Percentiles rank a stretch among this genome's conserved stretches.
phyloP scores from a whole-genome alignment of 2,797 vertebrate species.

The Lerista edwardsae region DNA sequence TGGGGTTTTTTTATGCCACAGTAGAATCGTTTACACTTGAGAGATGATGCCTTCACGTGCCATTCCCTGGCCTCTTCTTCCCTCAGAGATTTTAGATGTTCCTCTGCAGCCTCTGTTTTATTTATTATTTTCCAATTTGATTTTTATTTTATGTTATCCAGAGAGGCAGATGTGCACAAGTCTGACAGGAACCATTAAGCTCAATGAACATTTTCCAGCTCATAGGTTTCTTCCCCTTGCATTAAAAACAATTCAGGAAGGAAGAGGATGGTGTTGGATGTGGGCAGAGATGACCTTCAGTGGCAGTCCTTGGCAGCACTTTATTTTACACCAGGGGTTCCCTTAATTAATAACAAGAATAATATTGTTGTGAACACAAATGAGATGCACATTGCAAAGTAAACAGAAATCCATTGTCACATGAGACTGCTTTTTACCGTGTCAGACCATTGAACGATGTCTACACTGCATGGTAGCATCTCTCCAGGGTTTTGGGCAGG shows the following conservation, averaged over 20 bases:
- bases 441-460: too few species aligned
- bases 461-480: too few species aligned
- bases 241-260: conserved; percentile 56
- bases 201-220: conserved; percentile 58
- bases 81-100: conserved; percentile 42
- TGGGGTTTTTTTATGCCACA: neutral
- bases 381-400: neutral
- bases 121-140: conserved; percentile 54
- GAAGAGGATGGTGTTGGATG: neutral
- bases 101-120: conserved; percentile 20
- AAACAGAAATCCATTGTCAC: neutral
- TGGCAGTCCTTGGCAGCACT: conserved; percentile 40
- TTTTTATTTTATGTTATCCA: conserved; percentile 53
- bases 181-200: conserved; percentile 63
- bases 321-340: conserved; percentile 40
- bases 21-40: conserved; percentile 30
- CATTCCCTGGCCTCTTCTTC: conserved; percentile 39
- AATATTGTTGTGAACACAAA: neutral
- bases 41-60: neutral
- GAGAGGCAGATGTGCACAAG: conserved; percentile 42
- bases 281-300: conserved; percentile 3
- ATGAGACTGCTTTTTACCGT: too few species aligned
- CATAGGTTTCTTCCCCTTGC: conserved; percentile 48
- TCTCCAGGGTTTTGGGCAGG: too few species aligned
- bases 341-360: neutral